Evolutionary conservation across 2,797 vertebrate species (phyloP).

Genomic region (Holocentrus rufus): DNA sequence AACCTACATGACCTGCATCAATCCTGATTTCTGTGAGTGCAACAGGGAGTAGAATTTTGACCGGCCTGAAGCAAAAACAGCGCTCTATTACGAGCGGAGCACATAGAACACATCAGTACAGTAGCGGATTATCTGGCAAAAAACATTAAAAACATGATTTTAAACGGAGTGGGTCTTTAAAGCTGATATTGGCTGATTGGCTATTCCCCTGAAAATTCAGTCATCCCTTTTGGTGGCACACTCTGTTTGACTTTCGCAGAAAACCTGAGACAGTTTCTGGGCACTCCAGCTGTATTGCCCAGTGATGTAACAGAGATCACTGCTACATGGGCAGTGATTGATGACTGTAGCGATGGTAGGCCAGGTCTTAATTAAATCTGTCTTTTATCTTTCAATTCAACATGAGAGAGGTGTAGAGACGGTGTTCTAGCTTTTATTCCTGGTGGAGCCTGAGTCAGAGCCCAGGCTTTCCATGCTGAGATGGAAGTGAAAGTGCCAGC

Average conservation of each 20-base stretch:
- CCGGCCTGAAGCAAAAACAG: no score
- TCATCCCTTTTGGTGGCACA: constrained; percentile 33
- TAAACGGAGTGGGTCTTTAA: no score
- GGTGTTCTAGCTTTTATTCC: constrained; percentile 27
- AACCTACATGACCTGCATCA: no score
- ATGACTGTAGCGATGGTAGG: constrained; percentile 50
- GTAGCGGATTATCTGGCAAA: no score
- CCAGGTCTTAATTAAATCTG: constrained; percentile 62
- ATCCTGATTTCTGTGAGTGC: no score
- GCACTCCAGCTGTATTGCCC: constrained; percentile 22
- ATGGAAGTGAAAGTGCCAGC: constrained; percentile 38
- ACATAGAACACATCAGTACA: no score
- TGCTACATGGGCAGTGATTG: constrained; percentile 52
- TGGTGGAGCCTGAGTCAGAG: constrained; percentile 36
- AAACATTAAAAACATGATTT: constrained; percentile 1
- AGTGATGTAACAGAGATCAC: constrained; percentile 50
- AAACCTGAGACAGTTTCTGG: constrained; percentile 26
- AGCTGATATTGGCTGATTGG: no score
- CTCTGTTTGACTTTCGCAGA: constrained; percentile 30
- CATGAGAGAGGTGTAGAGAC: constrained; percentile 29
- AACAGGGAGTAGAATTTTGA: no score
- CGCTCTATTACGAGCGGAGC: no score
- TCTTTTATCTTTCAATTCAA: constrained; percentile 65
- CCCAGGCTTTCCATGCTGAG: constrained; percentile 18
- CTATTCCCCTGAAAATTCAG: constrained; percentile 24